Evolutionary conservation across 2,113 vertebrate species (phyloP).

Genomic region (Clarias macrocephalus): DNA sequence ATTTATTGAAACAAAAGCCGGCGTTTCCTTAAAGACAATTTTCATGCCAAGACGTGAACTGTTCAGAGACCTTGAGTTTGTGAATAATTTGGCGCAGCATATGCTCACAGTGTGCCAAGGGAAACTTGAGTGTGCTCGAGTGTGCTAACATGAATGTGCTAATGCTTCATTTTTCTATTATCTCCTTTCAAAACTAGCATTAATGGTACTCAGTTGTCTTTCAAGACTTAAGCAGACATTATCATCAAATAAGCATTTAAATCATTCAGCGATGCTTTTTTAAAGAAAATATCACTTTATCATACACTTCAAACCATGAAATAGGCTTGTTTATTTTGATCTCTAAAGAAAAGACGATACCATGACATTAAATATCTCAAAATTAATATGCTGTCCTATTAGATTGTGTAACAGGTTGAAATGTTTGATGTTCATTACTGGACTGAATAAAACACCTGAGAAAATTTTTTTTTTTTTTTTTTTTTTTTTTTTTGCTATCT

Average conservation of each 20-base stretch:
- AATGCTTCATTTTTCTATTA: constrained; percentile 8
- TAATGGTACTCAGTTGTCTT: not conserved
- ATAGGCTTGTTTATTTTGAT: not conserved
- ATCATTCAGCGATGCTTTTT: not conserved
- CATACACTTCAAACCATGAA: not conserved
- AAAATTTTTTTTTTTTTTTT: not conserved
- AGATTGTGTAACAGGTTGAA: not conserved
- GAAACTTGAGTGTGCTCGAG: constrained; percentile 46
- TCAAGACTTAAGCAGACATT: not conserved
- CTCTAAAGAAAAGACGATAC: not conserved
- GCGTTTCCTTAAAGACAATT: constrained; percentile 43
- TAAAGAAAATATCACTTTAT: not conserved
- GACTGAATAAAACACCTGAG: not conserved
- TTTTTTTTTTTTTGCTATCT: too few relatives aligned
- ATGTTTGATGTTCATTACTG: not conserved
- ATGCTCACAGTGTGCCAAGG: constrained; percentile 46
- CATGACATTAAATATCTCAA: not conserved
- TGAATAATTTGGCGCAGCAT: constrained; percentile 37
- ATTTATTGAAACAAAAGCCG: constrained; percentile 50
- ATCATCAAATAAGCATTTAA: not conserved
- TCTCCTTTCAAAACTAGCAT: not conserved
- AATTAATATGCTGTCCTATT: not conserved
- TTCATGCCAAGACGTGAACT: constrained; percentile 50
- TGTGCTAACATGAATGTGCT: constrained; percentile 19
- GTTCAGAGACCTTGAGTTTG: constrained; percentile 49